phyloP scores from a whole-genome alignment of 2,888 invertebrate species.

The Plagodis dolabraria region DNA sequence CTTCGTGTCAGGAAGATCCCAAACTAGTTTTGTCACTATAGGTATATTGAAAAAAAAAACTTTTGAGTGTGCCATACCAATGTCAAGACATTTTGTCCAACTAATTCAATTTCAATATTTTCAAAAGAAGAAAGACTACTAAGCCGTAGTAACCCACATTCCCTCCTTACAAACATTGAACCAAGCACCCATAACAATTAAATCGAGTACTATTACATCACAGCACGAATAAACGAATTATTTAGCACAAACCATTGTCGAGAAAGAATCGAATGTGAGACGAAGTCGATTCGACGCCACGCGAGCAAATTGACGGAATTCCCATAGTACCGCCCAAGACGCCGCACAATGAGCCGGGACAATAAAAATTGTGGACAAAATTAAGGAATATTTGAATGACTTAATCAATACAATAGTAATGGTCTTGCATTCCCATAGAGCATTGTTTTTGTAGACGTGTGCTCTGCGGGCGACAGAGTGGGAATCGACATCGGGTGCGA shows the following conservation, averaged over 20 bases:
- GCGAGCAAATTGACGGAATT: slow-evolving; percentile 80
- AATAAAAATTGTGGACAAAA: slow-evolving; percentile 61
- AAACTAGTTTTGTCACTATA: not conserved
- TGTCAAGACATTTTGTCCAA: slow-evolving; percentile 9
- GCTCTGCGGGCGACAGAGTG: slow-evolving; percentile 65
- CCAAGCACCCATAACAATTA: slow-evolving; percentile 70
- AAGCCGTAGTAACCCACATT: slow-evolving; percentile 24
- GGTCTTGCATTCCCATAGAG: slow-evolving; percentile 76
- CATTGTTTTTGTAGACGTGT: slow-evolving; percentile 72
- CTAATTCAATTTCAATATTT: slow-evolving; percentile 17
- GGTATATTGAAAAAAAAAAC: too few relatives aligned
- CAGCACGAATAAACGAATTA: slow-evolving; percentile 64
- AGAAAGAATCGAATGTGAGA: slow-evolving; percentile 41
- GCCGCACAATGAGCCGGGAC: slow-evolving; percentile 61
- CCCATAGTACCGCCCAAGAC: slow-evolving; percentile 78
- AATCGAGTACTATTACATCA: slow-evolving; percentile 60
- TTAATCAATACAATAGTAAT: slow-evolving; percentile 81
- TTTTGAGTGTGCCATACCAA: not conserved
- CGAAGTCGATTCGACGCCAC: slow-evolving; percentile 70
- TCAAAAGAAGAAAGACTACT: slow-evolving; percentile 18
- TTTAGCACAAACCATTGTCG: slow-evolving; percentile 69
- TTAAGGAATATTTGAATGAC: slow-evolving; percentile 75
- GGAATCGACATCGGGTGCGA: slow-evolving; percentile 67
- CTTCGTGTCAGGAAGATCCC: not conserved
- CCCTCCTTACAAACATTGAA: slow-evolving; percentile 21